Evolutionary conservation across 1,140 invertebrate species (phyloP).

Genomic region (Drosophila malerkotliana): DNA sequence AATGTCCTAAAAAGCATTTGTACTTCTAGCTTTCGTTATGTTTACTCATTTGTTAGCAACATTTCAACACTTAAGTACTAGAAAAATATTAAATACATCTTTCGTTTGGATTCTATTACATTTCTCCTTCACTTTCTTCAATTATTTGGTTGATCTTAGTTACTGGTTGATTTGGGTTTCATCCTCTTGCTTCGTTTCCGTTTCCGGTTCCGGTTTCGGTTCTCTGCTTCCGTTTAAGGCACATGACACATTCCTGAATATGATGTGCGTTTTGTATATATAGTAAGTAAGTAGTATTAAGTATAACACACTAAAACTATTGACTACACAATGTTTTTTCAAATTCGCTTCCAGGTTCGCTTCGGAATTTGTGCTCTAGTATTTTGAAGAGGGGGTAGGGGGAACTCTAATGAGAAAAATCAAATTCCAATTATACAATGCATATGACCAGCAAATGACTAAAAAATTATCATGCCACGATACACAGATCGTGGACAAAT

Average conservation of each 20-base stretch:
- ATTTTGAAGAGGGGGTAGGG: not conserved
- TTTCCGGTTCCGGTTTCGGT: constrained; percentile 8
- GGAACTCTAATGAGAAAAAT: constrained; percentile 7
- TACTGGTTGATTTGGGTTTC: constrained; percentile 48
- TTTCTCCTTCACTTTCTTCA: not conserved
- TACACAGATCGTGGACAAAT: constrained; percentile 7
- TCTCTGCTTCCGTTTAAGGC: constrained; percentile 58
- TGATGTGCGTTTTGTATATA: constrained; percentile 67
- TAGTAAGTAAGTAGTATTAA: constrained; percentile 21
- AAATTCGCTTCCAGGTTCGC: constrained; percentile 29
- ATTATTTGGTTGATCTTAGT: constrained; percentile 42
- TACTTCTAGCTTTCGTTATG: constrained; percentile 54
- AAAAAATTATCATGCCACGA: constrained; percentile 24
- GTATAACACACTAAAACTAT: constrained; percentile 39
- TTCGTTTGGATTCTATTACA: constrained; percentile 22
- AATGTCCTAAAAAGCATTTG: constrained; percentile 76
- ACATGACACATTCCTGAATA: constrained; percentile 79
- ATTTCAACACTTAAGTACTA: constrained; percentile 75
- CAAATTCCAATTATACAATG: constrained; percentile 37
- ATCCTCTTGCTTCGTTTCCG: constrained; percentile 17
- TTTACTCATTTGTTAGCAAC: constrained; percentile 23
- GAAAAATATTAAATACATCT: constrained; percentile 72
- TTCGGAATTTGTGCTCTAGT: constrained; percentile 35
- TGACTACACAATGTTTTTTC: constrained; percentile 42
- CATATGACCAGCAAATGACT: constrained; percentile 82